Percentiles rank a stretch among this genome's conserved stretches.
These are phyloP conservation scores for Empidonax alnorum DNA, from an alignment of 2,113 vertebrate species.

Conservation along the genomic window DNA sequence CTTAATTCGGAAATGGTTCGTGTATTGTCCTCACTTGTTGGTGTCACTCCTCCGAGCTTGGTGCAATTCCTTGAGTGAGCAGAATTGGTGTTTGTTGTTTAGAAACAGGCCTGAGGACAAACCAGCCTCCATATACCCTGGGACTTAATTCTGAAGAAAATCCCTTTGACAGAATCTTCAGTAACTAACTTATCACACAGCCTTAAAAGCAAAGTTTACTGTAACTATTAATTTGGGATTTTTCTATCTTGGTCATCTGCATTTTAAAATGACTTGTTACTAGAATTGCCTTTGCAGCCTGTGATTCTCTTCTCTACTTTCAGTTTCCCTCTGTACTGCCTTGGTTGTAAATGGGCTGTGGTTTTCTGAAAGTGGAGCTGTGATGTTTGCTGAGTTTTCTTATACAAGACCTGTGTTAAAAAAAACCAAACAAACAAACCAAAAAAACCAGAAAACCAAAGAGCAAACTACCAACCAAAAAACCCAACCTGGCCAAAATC, in stretches of 20 bases:
- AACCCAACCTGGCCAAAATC: not conserved
- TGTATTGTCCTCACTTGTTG: not conserved
- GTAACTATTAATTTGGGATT: slow-evolving; percentile 43
- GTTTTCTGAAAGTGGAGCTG: slow-evolving; percentile 52
- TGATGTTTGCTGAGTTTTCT: slow-evolving; percentile 17
- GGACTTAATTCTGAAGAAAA: slow-evolving; percentile 51
- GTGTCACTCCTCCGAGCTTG: not conserved
- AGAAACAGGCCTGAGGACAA: not conserved
- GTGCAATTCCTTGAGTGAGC: not conserved
- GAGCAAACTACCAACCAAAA: not conserved
- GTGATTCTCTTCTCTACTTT: slow-evolving; percentile 27
- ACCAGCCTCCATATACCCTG: not conserved
- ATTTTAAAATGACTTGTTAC: slow-evolving; percentile 24
- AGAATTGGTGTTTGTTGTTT: not conserved
- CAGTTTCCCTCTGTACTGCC: slow-evolving; percentile 54
- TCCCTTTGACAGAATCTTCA: slow-evolving; percentile 47
- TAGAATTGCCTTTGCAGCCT: slow-evolving; percentile 64
- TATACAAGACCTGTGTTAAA: not conserved
- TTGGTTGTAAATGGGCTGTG: slow-evolving; percentile 37
- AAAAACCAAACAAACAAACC: not conserved
- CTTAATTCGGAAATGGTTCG: not conserved
- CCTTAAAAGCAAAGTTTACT: slow-evolving; percentile 58
- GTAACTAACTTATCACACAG: slow-evolving; percentile 28
- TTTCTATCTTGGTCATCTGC: slow-evolving; percentile 50
- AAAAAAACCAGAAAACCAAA: not conserved